These are phyloP conservation scores for Tyria jacobaeae DNA, from an alignment of 2,888 invertebrate genomes.

Conservation along the genomic window DNA sequence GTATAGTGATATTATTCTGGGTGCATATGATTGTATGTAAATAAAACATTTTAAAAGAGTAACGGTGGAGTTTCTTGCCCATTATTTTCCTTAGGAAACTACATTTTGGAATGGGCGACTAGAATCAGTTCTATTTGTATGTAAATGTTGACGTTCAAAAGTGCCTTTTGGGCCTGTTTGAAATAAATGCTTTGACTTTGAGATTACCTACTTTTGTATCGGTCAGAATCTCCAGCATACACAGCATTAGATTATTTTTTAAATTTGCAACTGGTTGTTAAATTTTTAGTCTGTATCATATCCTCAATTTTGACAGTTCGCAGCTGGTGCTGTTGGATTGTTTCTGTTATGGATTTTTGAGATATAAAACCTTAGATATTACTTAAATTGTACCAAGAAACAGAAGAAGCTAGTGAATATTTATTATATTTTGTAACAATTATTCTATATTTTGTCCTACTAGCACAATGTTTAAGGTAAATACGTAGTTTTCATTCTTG, in stretches of 20 bases:
- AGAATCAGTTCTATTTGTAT: no score
- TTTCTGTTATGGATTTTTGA: slow-evolving; percentile 70
- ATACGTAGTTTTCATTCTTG: slow-evolving; percentile 40
- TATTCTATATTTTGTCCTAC: slow-evolving; percentile 25
- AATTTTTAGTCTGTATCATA: slow-evolving; percentile 40
- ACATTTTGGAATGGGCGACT: no score
- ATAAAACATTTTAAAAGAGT: no score
- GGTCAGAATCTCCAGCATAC: slow-evolving; percentile 18
- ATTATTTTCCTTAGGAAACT: no score
- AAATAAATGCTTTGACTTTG: no score
- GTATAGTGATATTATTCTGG: no score
- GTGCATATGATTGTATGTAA: no score
- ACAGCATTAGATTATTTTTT: slow-evolving; percentile 23
- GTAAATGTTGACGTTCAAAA: no score
- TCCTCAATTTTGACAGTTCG: slow-evolving; percentile 74
- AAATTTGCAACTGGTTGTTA: slow-evolving; percentile 48
- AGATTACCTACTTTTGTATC: not conserved
- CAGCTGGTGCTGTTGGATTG: slow-evolving; percentile 78
- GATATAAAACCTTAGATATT: slow-evolving; percentile 56
- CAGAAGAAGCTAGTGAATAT: slow-evolving; percentile 32
- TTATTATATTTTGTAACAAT: slow-evolving; percentile 27
- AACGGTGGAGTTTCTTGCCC: no score
- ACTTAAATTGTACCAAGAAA: slow-evolving; percentile 37
- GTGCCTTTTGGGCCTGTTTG: no score
- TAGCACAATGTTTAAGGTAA: slow-evolving; percentile 70